phyloP scores from a whole-genome alignment of 2,888 invertebrate species.

The Craniophora ligustri region DNA sequence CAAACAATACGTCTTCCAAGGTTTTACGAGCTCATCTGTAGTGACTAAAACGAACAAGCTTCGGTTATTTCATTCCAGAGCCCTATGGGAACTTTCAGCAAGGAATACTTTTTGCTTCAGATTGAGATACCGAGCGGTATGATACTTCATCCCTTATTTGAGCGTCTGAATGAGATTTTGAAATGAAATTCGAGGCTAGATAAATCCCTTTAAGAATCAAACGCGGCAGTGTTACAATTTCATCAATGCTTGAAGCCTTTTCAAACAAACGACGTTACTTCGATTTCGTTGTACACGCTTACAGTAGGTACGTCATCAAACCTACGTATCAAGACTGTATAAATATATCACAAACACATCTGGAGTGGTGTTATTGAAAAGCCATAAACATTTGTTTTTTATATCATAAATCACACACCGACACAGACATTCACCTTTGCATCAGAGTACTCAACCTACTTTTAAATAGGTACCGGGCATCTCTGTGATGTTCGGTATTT shows the following conservation, averaged over 20 bases:
- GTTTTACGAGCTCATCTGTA: conserved; percentile 7
- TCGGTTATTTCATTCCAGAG: conserved; percentile 21
- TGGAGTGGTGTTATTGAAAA: conserved; percentile 36
- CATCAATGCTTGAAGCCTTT: conserved; percentile 34
- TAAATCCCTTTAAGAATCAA: conserved; percentile 14
- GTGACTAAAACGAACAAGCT: conserved; percentile 9
- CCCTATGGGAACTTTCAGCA: conserved; percentile 25
- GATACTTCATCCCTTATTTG: conserved; percentile 23
- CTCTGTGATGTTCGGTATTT: conserved; percentile 16
- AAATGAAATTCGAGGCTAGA: conserved; percentile 29
- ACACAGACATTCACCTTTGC: conserved; percentile 22
- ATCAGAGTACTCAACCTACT: no score
- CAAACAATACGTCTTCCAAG: conserved; percentile 14
- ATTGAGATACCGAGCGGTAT: conserved; percentile 24
- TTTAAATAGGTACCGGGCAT: no score
- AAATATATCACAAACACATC: conserved; percentile 33
- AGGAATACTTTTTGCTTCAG: conserved; percentile 28
- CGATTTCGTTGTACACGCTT: conserved; percentile 16
- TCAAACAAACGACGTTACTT: conserved; percentile 28
- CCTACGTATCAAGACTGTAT: conserved; percentile 10
- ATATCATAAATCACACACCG: conserved; percentile 19
- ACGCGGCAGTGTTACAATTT: conserved; percentile 35
- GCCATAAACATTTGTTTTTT: conserved; percentile 24
- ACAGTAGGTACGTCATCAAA: no score
- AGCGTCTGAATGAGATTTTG: conserved; percentile 32